Evolutionary conservation across 37 sponge, comb jelly and placozoan species (phyloP), one percentile per base, ranked within the genome.

Genomic region (Diacarnus erythraeanus): DNA sequence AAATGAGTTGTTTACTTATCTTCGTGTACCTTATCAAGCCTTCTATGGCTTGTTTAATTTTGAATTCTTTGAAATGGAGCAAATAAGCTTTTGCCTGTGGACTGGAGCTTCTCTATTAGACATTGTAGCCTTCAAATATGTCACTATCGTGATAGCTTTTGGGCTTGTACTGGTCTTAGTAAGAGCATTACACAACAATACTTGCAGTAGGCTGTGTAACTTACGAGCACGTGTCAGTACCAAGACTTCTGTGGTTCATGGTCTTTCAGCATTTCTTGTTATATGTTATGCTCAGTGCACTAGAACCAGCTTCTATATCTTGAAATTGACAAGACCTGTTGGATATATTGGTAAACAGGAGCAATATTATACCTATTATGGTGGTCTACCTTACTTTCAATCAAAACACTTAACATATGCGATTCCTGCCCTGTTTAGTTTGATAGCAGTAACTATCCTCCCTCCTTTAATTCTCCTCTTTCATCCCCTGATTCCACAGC

Each of bases 21-120:
- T 81, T 17, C 31, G 57, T 30, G 18, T 18, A 6, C 8, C 18
- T 22, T 74, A 74, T 21, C 44, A 31, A 3, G n/a, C 76, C 30
- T 43, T 84, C 42, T 84, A 84, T 57, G 84, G 77, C 26, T 31
- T 84, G n/a, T 77, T 84, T 44, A 76, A 75, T 23, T 29, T 84
- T 2, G 84, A 84, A n/a, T 84, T 76, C 40, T 76, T 84, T 54
- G 58, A 22, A 8, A 37, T 58, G 31, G 71, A 76, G 21, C 22
- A 54, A 0, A 42, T 84, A 0, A 57, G 71, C 0, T 84, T 76
- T 39, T 84, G 84, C 61, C 59, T 84, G 29, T 84, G 69, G 71
- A 43, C 76, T 3, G 61, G 54, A 23, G 57, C 77, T 29, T 57
- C 69, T 2, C 60, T 84, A 6, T 20, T 76, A 25, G 77, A 84